phyloP scores from a whole-genome alignment of 2,797 vertebrate genomes.

The Pseudochirops corinnae region DNA sequence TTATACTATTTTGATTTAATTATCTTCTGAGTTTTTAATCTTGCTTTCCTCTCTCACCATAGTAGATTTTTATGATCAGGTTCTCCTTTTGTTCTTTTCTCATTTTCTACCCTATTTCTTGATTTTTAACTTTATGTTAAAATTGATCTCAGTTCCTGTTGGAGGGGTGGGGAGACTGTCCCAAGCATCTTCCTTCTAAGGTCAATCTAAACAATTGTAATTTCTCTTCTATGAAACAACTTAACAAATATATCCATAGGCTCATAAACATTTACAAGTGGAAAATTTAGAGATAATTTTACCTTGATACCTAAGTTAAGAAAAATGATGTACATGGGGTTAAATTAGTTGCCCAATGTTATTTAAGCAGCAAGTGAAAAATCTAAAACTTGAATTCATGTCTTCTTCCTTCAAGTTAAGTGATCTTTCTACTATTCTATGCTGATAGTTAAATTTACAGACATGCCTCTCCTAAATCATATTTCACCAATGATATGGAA shows the following conservation, averaged over 20 bases:
- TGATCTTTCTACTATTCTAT: background rate
- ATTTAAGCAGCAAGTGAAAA: background rate
- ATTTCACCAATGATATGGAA: background rate
- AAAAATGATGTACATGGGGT: background rate
- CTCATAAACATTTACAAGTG: background rate
- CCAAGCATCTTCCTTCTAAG: background rate
- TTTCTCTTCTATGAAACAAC: background rate
- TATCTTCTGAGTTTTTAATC: background rate
- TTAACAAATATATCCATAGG: background rate
- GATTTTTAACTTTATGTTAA: background rate
- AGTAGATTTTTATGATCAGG: background rate
- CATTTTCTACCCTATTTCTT: background rate
- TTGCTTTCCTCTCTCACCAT: background rate
- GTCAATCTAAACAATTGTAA: background rate
- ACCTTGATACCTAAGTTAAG: background rate
- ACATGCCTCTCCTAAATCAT: background rate
- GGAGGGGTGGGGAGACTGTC: background rate
- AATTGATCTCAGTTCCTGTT: background rate
- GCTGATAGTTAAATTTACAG: background rate
- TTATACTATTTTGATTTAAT: background rate
- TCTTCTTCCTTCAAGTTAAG: background rate
- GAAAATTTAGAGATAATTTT: background rate
- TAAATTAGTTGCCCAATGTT: background rate
- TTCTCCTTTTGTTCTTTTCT: background rate
- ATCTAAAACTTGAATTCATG: background rate